A percentile compares a stretch with the other conserved stretches of the same genome.
phyloP scores from a whole-genome alignment of 1,140 invertebrate species.

The Hylyphantes graminicola region DNA sequence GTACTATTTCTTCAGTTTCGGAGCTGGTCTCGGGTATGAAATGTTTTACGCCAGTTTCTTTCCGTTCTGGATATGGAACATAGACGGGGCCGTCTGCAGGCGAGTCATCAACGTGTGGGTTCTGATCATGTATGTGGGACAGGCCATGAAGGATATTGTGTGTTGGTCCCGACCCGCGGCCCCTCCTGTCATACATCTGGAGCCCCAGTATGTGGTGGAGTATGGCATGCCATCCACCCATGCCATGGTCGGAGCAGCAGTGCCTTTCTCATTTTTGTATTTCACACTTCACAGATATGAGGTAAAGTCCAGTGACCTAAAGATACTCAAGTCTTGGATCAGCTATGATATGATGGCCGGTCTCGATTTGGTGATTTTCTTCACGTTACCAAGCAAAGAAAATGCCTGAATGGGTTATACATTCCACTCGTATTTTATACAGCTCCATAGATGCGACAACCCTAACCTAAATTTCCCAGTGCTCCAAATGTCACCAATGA shows the following conservation, averaged over 20 bases:
- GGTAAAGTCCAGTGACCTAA: conserved; percentile 69
- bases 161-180: conserved; percentile 83
- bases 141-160: conserved; percentile 88
- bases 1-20: conserved; percentile 87
- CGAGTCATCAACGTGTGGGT: conserved; percentile 86
- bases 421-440: too few species aligned
- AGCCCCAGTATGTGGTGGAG: conserved; percentile 87
- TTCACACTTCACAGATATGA: conserved; percentile 85
- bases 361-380: too few species aligned
- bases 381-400: too few species aligned
- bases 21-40: conserved; percentile 87
- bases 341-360: too few species aligned
- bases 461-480: too few species aligned
- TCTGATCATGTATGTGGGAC: conserved; percentile 86
- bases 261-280: conserved; percentile 85
- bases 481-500: too few species aligned
- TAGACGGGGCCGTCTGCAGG: conserved; percentile 84
- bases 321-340: too few species aligned
- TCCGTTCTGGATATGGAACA: conserved; percentile 92
- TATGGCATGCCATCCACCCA: conserved; percentile 96
- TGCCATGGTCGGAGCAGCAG: conserved; percentile 87
- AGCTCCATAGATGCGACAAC: too few species aligned
- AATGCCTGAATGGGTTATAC: too few species aligned
- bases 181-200: conserved; percentile 83
- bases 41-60: conserved; percentile 88